Evolutionary conservation across 1,140 invertebrate species (phyloP), one percentile per base, ranked within the genome.

Genomic region (Penaeus japonicus): DNA sequence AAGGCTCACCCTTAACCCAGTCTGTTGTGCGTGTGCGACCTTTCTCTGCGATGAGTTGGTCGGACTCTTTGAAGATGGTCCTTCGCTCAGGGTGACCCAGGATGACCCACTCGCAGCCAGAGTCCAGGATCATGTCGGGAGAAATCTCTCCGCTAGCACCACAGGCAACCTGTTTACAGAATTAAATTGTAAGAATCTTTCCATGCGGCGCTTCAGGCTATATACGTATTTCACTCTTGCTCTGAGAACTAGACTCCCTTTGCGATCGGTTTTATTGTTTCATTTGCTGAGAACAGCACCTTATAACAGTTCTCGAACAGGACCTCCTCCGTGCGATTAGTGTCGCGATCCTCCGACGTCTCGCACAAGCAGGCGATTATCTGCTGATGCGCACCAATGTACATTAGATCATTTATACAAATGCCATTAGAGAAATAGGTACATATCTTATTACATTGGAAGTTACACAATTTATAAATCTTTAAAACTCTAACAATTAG

Each of bases 51-150:
- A 96, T 97, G 92, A 95, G 94, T 90, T 93, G 94, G 93, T 99
- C 97, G 79, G 93, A 94, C 94, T 99, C 99, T 15, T 96, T 95
- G 93, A 99, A 99, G 81, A 99, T 96, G 91, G 98, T 96, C 91
- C 99, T 95, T 91, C 99, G 95, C 93, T 99, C 99, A 12, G 98
- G 99, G 92, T 99, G 99, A 0, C 99, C 99, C 39, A 99, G 92
- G 91, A 99, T 99, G 0, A 99, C 98, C 97, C 98, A 99, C 24
- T 97, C 94, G 86, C 95, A 95, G 20, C 96, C 97, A 92, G 97
- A 94, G 93, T 99, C 98, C 92, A 97, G 95, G 83, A 99, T 95
- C 98, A 99, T 99, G 35, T 96, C 97, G 91, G 98, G 86, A n/a
- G 83, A 87, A 32, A 94, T 94, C 91, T 95, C 95, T 91, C 97